Conservation (phyloP, 2,797 vertebrate species). For the Trematomus bernacchii region DNA sequence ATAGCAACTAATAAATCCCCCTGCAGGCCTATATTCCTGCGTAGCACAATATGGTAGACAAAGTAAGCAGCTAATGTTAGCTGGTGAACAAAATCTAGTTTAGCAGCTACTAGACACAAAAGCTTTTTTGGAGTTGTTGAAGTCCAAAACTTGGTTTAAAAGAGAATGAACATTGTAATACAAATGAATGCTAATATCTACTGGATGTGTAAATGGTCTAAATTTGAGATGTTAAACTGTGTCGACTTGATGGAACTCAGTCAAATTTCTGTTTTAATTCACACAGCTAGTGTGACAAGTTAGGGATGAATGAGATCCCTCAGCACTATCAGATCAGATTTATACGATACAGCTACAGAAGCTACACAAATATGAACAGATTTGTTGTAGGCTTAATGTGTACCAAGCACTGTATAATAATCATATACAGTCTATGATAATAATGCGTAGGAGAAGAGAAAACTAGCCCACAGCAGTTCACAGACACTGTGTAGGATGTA, state of each 20-base stretch:
- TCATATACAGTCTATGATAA: too few relatives aligned
- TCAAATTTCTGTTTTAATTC: background rate
- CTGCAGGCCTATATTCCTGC: background rate
- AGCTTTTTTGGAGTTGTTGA: background rate
- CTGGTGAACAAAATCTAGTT: background rate
- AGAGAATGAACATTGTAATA: background rate
- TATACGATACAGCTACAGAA: background rate
- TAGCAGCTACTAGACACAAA: background rate
- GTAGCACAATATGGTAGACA: background rate
- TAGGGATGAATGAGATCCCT: background rate
- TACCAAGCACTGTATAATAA: background rate
- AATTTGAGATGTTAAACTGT: background rate
- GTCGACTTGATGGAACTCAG: background rate
- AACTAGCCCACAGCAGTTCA: background rate
- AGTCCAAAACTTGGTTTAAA: background rate
- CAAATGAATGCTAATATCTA: background rate
- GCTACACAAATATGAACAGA: background rate
- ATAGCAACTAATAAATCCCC: background rate
- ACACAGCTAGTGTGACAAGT: background rate
- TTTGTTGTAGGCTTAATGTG: background rate
- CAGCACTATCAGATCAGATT: background rate
- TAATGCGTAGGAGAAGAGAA: conserved; percentile 2
- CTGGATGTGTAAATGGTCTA: background rate
- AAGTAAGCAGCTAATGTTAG: background rate
- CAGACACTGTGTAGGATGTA: conserved; percentile 10